Evolutionary conservation across 2,888 invertebrate genomes (phyloP), one percentile per base, ranked within the genome.

Genomic region (Parthenolecanium corni): DNA sequence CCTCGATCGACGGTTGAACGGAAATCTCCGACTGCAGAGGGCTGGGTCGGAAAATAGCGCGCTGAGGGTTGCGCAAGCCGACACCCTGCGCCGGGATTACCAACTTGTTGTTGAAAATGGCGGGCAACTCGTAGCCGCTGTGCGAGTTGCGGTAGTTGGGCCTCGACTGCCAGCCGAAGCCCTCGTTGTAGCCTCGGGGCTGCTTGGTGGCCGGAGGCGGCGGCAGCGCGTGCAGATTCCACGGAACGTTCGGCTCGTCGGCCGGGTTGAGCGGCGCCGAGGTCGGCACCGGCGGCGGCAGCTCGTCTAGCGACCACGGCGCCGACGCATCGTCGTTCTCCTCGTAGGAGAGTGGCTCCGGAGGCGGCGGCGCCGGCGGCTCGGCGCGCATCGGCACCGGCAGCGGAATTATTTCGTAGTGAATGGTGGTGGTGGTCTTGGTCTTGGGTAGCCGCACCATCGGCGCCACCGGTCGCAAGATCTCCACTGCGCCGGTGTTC

Each of bases 221-320:
- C 0, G 66, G 66, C 1, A 66, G 40, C 2, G 66, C 65, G 18
- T 66, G 64, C 49, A 66, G 38, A 1, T 65, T 61, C 66, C 66
- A 66, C 1, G 65, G 65, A 25, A 65, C 42, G n/a, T 64, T n/a
- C 12, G 20, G 38, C 11, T 54, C 40, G 11, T 54, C 47, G 24
- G 40, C 63, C 14, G 57, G 40, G 14, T 44, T 36, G 4, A 51
- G 40, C 6, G 52, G 14, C n/a, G 11, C 36, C 0, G 44, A 56
- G 11, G 57, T 63, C 12, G 57, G 62, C 18, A 47, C 21, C 12
- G 65, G 51, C 3, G 66, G 66, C 1, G 66, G 66, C 1, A 66
- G 25, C 2, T 65, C 65, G 18, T 66, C 58, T 44, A 66, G 44
- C 1, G 66, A 64, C 66, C 66, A 66, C 2, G 65, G 65, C 24